Evolutionary conservation across 2,113 vertebrate species (phyloP).

Genomic region (Dendropsophus ebraccatus): DNA sequence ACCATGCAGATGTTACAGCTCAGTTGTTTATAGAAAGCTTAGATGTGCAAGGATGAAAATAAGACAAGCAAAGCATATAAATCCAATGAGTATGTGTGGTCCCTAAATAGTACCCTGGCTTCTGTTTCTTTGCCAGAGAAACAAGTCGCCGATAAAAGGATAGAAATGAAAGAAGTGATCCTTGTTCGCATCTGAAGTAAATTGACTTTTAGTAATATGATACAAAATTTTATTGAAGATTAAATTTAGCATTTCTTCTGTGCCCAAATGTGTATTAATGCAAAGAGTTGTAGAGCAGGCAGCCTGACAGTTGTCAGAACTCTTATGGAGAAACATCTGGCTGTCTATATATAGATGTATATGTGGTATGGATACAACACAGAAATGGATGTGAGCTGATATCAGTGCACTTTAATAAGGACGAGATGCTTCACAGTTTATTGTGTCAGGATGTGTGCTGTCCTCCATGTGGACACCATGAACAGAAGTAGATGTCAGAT

Average conservation of each 20-base stretch:
- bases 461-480: neutral
- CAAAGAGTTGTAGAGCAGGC: constrained; percentile 1
- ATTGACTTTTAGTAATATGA: constrained; percentile 26
- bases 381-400: neutral
- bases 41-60: constrained; percentile 28
- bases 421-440: neutral
- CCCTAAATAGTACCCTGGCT: constrained; percentile 28
- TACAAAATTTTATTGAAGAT: constrained; percentile 33
- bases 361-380: neutral
- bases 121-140: constrained; percentile 45
- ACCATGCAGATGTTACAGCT: constrained; percentile 41
- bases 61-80: constrained; percentile 41
- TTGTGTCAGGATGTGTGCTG: neutral
- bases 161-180: constrained; percentile 35
- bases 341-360: constrained; percentile 37
- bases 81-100: constrained; percentile 53
- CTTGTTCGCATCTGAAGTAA: constrained; percentile 41
- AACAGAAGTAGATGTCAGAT: neutral
- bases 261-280: neutral
- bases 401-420: neutral
- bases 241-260: constrained; percentile 38
- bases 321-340: constrained; percentile 18
- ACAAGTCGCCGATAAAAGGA: constrained; percentile 33
- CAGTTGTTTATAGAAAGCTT: constrained; percentile 47
- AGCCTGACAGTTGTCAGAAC: neutral